Conservation (phyloP, 2,113 vertebrate species). For the Crotalus tigris region DNA sequence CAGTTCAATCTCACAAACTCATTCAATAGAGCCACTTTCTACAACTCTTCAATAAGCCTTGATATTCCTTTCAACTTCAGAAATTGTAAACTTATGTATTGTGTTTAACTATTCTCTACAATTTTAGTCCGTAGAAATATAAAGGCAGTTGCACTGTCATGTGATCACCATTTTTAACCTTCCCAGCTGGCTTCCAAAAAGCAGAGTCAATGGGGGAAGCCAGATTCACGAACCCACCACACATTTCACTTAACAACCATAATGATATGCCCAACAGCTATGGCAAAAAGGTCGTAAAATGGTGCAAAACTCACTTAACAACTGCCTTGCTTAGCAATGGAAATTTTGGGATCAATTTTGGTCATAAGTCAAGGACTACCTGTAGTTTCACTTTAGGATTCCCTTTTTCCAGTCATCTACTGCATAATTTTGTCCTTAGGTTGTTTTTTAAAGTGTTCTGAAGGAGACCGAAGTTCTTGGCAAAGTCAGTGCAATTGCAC, state of each 20-base stretch:
- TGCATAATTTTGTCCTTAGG: not conserved
- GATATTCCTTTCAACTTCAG: not conserved
- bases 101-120: not conserved
- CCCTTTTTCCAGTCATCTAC: not conserved
- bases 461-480: not conserved
- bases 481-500: not conserved
- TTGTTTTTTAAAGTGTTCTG: not conserved
- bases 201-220: not conserved
- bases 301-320: not conserved
- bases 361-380: not conserved
- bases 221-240: not conserved
- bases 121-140: rapidly evolving
- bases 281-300: not conserved
- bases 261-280: not conserved
- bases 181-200: not conserved
- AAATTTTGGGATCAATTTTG: not conserved
- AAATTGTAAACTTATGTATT: not conserved
- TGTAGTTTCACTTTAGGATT: not conserved
- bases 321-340: not conserved
- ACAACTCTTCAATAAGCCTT: not conserved
- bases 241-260: not conserved
- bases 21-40: not conserved
- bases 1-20: not conserved
- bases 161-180: not conserved
- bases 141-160: not conserved